A percentile compares a stretch with the other conserved stretches of the same genome.
phyloP scores from a whole-genome alignment of 2,888 invertebrate species.

The Ctena decussata region DNA sequence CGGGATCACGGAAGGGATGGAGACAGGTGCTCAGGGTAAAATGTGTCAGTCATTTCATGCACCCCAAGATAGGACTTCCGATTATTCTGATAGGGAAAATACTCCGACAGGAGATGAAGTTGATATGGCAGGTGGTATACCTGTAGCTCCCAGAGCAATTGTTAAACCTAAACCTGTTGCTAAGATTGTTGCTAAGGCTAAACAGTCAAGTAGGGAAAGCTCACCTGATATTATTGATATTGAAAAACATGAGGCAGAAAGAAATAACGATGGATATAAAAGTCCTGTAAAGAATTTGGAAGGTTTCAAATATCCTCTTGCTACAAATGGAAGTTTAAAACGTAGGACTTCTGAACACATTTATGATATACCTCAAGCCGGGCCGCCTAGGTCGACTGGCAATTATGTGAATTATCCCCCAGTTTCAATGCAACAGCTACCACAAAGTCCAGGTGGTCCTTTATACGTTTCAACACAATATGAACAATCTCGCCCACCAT shows the following conservation, averaged over 20 bases:
- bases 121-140: constrained; percentile 84
- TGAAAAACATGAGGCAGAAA: constrained; percentile 78
- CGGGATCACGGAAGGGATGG: constrained; percentile 63
- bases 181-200: constrained; percentile 82
- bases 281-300: constrained; percentile 65
- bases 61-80: constrained; percentile 88
- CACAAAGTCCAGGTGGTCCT: constrained; percentile 50
- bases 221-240: constrained; percentile 79
- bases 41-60: constrained; percentile 88
- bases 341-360: constrained; percentile 74
- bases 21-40: constrained; percentile 86
- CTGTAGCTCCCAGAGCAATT: constrained; percentile 93
- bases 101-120: constrained; percentile 72
- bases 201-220: constrained; percentile 78
- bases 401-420: constrained; percentile 69
- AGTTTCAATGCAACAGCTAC: constrained; percentile 59
- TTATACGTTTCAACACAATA: constrained; percentile 71
- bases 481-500: constrained; percentile 60
- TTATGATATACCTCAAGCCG: constrained; percentile 78
- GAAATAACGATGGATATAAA: constrained; percentile 74
- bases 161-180: constrained; percentile 89
- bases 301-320: constrained; percentile 62
- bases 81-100: constrained; percentile 69
- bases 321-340: constrained; percentile 64
- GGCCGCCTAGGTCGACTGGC: constrained; percentile 61